These are phyloP conservation scores for Troglohyphantes excavatus DNA, from an alignment of 2,888 invertebrate species.

Conservation along the genomic window DNA sequence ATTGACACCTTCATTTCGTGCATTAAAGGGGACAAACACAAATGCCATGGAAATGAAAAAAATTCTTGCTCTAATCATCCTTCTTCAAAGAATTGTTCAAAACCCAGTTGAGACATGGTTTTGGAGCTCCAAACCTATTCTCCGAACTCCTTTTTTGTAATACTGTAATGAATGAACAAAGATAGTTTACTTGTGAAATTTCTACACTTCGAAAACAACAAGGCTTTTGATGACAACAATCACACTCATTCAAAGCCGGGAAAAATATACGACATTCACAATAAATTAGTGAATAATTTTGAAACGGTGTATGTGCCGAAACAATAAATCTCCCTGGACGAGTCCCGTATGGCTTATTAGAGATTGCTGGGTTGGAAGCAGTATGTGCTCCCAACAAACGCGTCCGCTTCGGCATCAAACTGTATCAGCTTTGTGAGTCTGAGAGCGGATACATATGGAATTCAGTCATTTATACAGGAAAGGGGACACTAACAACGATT, in stretches of 20 bases:
- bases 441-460: slow-evolving; percentile 70
- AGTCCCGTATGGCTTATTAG: slow-evolving; percentile 76
- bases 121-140: not conserved
- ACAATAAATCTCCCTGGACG: slow-evolving; percentile 73
- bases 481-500: not conserved
- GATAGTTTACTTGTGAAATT: slow-evolving; percentile 25
- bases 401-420: slow-evolving; percentile 78
- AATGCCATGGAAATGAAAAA: not conserved
- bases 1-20: not conserved
- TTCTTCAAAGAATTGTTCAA: slow-evolving; percentile 26
- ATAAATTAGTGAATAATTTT: slow-evolving; percentile 45
- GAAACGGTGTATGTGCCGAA: slow-evolving; percentile 48
- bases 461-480: slow-evolving; percentile 55
- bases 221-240: not conserved
- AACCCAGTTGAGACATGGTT: slow-evolving; percentile 31
- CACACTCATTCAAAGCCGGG: slow-evolving; percentile 18
- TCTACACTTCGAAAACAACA: slow-evolving; percentile 38
- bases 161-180: not conserved
- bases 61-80: slow-evolving; percentile 14
- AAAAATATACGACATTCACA: slow-evolving; percentile 70
- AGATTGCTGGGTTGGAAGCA: slow-evolving; percentile 74
- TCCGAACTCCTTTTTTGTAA: not conserved
- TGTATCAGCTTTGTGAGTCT: slow-evolving; percentile 71
- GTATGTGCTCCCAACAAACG: too few species aligned
- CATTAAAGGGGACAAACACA: not conserved